A percentile compares a stretch with the other conserved stretches of the same genome.
Conservation (phyloP, 2,888 invertebrate genomes). For the Psylliodes chrysocephalus region DNA sequence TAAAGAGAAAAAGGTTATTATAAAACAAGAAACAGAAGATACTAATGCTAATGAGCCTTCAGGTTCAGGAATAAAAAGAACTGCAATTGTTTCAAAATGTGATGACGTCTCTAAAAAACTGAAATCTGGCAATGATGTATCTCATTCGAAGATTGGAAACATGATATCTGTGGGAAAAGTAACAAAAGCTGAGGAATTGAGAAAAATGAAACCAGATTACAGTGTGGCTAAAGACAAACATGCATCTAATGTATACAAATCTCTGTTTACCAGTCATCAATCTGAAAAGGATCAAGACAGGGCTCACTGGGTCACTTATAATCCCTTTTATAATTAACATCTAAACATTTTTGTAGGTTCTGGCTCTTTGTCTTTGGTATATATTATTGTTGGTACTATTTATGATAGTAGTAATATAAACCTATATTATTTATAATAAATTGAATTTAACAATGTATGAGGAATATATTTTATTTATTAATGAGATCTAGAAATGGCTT, state of each 20-base stretch:
- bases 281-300: slow-evolving; percentile 86
- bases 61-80: slow-evolving; percentile 30
- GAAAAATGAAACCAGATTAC: slow-evolving; percentile 82
- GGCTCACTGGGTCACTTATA: slow-evolving; percentile 98
- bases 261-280: slow-evolving; percentile 91
- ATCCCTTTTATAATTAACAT: slow-evolving; percentile 84
- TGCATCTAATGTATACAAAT: slow-evolving; percentile 91
- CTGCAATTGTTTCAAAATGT: slow-evolving; percentile 15
- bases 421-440: no score
- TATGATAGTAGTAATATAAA: no score
- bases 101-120: slow-evolving; percentile 44
- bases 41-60: slow-evolving; percentile 33
- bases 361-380: no score
- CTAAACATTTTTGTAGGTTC: no score
- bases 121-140: slow-evolving; percentile 36
- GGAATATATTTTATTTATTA: no score
- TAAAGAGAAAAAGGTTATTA: slow-evolving; percentile 70
- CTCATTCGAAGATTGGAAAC: slow-evolving; percentile 51
- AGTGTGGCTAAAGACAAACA: slow-evolving; percentile 92
- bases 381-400: no score
- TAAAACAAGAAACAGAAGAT: slow-evolving; percentile 49
- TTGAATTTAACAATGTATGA: no score
- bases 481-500: no score
- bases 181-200: slow-evolving; percentile 68
- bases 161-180: slow-evolving; percentile 54